Conservation (phyloP, 2,797 vertebrate species). For the Peromyscus aztecus region DNA sequence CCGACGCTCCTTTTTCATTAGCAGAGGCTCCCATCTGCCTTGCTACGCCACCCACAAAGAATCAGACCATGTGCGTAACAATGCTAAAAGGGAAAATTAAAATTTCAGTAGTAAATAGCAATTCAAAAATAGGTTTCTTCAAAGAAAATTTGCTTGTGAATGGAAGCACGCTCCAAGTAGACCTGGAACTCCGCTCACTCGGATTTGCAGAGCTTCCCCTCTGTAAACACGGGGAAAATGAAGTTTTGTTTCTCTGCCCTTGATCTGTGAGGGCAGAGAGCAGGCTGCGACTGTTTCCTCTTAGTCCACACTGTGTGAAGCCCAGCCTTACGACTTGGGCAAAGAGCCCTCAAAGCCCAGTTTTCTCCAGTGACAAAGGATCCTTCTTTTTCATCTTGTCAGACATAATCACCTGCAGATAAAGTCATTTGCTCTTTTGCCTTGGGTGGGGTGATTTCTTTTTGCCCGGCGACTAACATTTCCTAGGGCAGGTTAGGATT, state of each 20-base stretch:
- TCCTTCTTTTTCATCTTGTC: constrained; percentile 74
- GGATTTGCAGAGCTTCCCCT: background rate
- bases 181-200: background rate
- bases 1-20: constrained; percentile 35
- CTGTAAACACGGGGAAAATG: background rate
- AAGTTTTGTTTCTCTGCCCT: constrained; percentile 11
- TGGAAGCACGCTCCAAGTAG: background rate
- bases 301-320: constrained; percentile 42
- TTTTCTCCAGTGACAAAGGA: constrained; percentile 71
- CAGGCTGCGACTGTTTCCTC: background rate
- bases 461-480: constrained; percentile 67
- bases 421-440: constrained; percentile 77
- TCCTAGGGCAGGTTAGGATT: constrained; percentile 73
- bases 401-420: constrained; percentile 76
- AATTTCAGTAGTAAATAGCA: constrained; percentile 73
- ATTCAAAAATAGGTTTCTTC: constrained; percentile 75
- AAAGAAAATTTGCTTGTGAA: constrained; percentile 60
- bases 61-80: constrained; percentile 45
- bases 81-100: constrained; percentile 69
- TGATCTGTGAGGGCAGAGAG: background rate
- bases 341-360: constrained; percentile 56
- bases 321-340: constrained; percentile 22
- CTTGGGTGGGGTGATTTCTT: constrained; percentile 61
- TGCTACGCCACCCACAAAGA: constrained; percentile 65
- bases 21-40: constrained; percentile 67